Evolutionary conservation across 2,797 vertebrate species (phyloP).

Genomic region (Parambassis ranga): DNA sequence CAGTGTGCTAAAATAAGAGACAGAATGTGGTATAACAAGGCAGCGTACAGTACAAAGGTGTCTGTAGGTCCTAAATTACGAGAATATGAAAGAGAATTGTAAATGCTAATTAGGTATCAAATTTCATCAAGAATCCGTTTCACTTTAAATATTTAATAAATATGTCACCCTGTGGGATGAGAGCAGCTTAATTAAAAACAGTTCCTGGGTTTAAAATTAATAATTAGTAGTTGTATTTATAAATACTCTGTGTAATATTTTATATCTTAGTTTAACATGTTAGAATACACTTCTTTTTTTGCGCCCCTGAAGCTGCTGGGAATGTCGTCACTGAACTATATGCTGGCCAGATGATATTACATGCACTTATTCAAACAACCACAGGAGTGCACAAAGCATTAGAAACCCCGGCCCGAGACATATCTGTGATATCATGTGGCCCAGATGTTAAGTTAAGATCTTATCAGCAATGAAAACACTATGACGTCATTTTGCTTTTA

Average conservation of each 20-base stretch:
- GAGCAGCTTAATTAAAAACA: not conserved
- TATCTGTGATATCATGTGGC: constrained; percentile 16
- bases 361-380: too few species aligned
- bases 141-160: too few species aligned
- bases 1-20: constrained; percentile 12
- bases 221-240: not conserved
- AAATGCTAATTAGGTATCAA: not conserved
- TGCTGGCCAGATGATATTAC: too few species aligned
- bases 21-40: not conserved
- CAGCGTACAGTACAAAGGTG: not conserved
- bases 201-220: not conserved
- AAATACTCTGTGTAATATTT: too few species aligned
- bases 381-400: too few species aligned
- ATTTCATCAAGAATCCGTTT: not conserved
- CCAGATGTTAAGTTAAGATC: constrained; percentile 9
- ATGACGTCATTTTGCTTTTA: too few species aligned
- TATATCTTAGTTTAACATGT: too few species aligned
- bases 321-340: too few species aligned
- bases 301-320: too few species aligned
- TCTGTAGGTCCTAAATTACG: not conserved
- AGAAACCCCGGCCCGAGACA: too few species aligned
- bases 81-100: not conserved
- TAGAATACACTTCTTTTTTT: too few species aligned
- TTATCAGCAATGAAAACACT: not conserved
- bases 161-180: not conserved